Evolutionary conservation across 2,888 invertebrate species (phyloP).

Genomic region (Agrochola lychnidis): DNA sequence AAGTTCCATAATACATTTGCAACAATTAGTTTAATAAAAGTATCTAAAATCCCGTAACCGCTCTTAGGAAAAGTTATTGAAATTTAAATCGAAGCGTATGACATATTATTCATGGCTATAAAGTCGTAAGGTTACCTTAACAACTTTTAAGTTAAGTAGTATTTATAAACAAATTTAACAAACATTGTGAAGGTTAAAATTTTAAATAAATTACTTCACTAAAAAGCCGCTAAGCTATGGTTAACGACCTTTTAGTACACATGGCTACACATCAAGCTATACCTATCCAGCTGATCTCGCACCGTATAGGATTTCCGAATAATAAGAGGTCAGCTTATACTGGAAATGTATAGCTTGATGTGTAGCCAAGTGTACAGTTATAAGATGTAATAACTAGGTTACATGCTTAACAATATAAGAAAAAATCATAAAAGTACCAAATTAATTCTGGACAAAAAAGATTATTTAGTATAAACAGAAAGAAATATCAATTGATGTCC

Average conservation of each 20-base stretch:
- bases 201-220: neutral
- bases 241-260: neutral
- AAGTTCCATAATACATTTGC: neutral
- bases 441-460: too few relatives aligned
- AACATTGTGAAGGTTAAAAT: neutral
- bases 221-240: neutral
- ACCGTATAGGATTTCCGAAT: too few relatives aligned
- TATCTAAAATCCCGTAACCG: neutral
- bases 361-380: too few relatives aligned
- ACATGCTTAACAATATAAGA: neutral
- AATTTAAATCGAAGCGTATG: neutral
- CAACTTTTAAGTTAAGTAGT: neutral
- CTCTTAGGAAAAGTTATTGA: neutral
- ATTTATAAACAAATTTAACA: neutral
- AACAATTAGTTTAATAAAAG: neutral
- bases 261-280: too few relatives aligned
- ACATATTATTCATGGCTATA: neutral
- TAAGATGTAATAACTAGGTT: neutral
- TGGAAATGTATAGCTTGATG: too few relatives aligned
- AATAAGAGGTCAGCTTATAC: too few relatives aligned
- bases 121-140: neutral
- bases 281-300: too few relatives aligned
- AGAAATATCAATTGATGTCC: too few relatives aligned
- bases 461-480: too few relatives aligned
- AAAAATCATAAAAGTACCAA: neutral